Conservation (phyloP, 1,140 invertebrate species). For the Bombus soroeensis region DNA sequence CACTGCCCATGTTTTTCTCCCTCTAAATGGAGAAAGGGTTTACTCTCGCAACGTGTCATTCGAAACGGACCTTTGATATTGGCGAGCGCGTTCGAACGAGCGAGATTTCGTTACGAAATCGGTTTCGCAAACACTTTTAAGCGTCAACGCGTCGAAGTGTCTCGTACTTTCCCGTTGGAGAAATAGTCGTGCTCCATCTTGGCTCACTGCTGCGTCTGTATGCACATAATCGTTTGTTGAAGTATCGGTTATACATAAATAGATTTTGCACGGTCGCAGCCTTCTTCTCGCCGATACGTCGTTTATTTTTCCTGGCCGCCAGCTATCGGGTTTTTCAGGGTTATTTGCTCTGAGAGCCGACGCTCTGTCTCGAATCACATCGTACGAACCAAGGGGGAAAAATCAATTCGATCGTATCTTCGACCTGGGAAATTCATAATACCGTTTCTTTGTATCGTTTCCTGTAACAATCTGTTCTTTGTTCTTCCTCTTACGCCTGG, state of each 20-base stretch:
- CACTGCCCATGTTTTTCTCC: neutral
- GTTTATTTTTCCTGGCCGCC: slow-evolving; percentile 47
- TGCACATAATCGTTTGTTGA: slow-evolving; percentile 5
- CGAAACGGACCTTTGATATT: slow-evolving; percentile 4
- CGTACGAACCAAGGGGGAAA: neutral
- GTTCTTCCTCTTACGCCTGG: neutral
- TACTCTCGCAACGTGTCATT: neutral
- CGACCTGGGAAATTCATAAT: neutral
- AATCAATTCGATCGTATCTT: slow-evolving; percentile 9
- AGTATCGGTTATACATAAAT: slow-evolving; percentile 67
- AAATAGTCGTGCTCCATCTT: slow-evolving; percentile 19
- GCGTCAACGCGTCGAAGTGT: neutral
- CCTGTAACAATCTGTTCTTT: neutral
- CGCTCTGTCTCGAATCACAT: slow-evolving; percentile 35
- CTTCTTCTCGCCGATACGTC: slow-evolving; percentile 44
- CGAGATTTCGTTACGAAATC: neutral
- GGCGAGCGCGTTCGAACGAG: neutral
- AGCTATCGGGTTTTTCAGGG: slow-evolving; percentile 54
- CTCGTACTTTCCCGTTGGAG: neutral
- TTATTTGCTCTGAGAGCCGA: slow-evolving; percentile 40
- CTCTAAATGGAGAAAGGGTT: neutral
- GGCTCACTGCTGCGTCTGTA: slow-evolving; percentile 25
- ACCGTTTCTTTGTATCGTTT: neutral
- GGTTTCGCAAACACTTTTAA: neutral
- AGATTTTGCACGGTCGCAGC: slow-evolving; percentile 62